phyloP scores from a whole-genome alignment of 2,888 invertebrate genomes.

The Vanessa cardui region DNA sequence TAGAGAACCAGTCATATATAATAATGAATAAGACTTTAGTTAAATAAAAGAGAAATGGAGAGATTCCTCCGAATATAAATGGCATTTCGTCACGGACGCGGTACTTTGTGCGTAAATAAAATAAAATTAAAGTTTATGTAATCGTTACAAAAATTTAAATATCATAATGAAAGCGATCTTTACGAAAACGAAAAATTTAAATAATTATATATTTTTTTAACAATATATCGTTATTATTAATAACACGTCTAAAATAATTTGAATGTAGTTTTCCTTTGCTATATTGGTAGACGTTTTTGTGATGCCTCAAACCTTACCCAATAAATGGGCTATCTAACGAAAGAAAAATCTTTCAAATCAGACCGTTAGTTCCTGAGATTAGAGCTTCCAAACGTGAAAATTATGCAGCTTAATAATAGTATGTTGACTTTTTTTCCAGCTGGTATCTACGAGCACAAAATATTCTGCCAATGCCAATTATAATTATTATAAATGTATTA shows the following conservation, averaged over 20 bases:
- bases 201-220: background rate
- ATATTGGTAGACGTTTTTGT: too few relatives aligned
- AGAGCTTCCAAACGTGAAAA: too few relatives aligned
- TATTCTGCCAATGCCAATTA: too few relatives aligned
- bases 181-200: background rate
- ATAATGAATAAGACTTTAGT: slow-evolving; percentile 12
- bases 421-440: too few relatives aligned
- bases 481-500: background rate
- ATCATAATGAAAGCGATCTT: background rate
- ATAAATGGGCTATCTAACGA: too few relatives aligned
- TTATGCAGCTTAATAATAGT: too few relatives aligned
- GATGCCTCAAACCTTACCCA: too few relatives aligned
- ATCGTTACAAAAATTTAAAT: background rate
- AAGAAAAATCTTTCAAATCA: too few relatives aligned
- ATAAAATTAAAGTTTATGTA: slow-evolving; percentile 1
- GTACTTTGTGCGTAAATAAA: background rate
- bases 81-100: background rate
- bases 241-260: background rate
- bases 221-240: background rate
- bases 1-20: slow-evolving; percentile 20
- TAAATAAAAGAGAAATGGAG: background rate
- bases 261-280: background rate
- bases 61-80: slow-evolving; percentile 2
- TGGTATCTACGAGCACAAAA: too few relatives aligned
- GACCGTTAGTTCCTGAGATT: too few relatives aligned